Conservation (phyloP, 2,888 invertebrate species). For the Acleris holmiana region DNA sequence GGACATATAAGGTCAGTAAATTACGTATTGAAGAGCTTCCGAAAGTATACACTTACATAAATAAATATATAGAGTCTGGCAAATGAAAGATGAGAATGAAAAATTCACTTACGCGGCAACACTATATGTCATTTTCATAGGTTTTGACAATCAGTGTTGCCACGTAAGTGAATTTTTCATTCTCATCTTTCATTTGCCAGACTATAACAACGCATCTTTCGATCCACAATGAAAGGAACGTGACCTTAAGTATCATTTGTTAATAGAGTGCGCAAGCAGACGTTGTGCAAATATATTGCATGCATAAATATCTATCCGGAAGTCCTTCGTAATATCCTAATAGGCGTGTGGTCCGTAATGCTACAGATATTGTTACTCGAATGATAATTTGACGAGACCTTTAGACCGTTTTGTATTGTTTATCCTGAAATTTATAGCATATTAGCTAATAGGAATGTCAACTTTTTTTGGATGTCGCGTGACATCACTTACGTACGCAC, state of each 20-base stretch:
- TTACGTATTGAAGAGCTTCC: neutral
- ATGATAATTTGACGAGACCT: slow-evolving; percentile 49
- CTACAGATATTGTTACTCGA: slow-evolving; percentile 42
- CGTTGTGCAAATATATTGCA: slow-evolving; percentile 44
- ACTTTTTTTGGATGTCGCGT: neutral
- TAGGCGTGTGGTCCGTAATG: slow-evolving; percentile 44
- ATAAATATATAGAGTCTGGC: no score
- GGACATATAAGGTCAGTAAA: neutral
- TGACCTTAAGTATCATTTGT: slow-evolving; percentile 41
- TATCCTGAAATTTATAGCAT: slow-evolving; percentile 19
- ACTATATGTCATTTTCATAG: no score
- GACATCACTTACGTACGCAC: neutral
- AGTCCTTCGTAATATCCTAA: slow-evolving; percentile 62
- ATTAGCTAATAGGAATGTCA: slow-evolving; percentile 16
- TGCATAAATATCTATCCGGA: slow-evolving; percentile 52
- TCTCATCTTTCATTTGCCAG: no score
- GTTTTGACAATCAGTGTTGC: no score
- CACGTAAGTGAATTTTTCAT: no score
- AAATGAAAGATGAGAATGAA: no score
- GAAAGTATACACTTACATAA: slow-evolving; percentile 3
- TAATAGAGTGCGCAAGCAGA: slow-evolving; percentile 38
- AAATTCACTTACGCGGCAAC: no score
- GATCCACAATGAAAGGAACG: neutral
- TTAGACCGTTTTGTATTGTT: slow-evolving; percentile 27
- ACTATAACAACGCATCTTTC: slow-evolving; percentile 3